These are phyloP conservation scores for Folsomia candida DNA, from an alignment of 2,888 invertebrate species.

Conservation along the genomic window DNA sequence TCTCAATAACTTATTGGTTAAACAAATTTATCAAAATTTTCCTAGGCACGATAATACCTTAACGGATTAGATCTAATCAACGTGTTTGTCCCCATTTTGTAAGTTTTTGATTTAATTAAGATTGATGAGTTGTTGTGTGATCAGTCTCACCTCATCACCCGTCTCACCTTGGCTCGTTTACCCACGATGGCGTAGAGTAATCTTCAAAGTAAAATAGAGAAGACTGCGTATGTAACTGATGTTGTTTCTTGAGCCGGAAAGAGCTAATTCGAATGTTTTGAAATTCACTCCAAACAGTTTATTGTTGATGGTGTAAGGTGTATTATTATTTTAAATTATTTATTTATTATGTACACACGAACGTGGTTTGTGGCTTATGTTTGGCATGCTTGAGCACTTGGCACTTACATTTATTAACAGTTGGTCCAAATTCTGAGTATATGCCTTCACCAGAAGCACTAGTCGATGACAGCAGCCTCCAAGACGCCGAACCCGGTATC, in stretches of 20 bases:
- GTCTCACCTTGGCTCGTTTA: not conserved
- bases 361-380: conserved; percentile 28
- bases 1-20: too few species aligned
- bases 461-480: conserved; percentile 36
- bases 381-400: conserved; percentile 51
- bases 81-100: too few species aligned
- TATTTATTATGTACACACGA: too few species aligned
- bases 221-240: too few species aligned
- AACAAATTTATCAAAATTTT: too few species aligned
- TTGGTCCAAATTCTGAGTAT: conserved; percentile 48
- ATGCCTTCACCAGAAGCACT: conserved; percentile 51
- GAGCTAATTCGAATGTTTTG: not conserved
- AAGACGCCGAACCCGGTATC: conserved; percentile 20
- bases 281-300: not conserved
- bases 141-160: not conserved
- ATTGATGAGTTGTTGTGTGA: not conserved
- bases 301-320: not conserved
- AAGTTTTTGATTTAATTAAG: too few species aligned
- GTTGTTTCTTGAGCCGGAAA: not conserved
- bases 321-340: not conserved
- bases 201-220: too few species aligned
- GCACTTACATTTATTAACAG: conserved; percentile 50
- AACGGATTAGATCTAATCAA: too few species aligned
- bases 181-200: too few species aligned
- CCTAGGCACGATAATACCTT: too few species aligned